Evolutionary conservation across 2,888 invertebrate genomes (phyloP), one percentile per base, ranked within the genome.

Genomic region (Erebia palarica): DNA sequence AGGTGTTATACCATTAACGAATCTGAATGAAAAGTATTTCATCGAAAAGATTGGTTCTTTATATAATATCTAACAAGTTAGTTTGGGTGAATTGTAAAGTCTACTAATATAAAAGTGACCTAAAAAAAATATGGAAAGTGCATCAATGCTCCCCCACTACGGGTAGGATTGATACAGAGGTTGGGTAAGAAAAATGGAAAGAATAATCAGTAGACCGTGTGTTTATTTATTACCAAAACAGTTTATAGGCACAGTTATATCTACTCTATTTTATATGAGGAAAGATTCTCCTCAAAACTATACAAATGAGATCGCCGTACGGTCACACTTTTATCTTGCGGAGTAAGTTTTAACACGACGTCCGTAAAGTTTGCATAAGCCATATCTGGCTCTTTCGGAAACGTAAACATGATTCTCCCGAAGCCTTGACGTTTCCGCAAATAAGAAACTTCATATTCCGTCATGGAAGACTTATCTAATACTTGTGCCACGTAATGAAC

Each of bases 1-100:
- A 53, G 53, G 53, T 53, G 53, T 53, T 53, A 53, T 53, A 53
- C 53, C 16, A 53, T 53, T 53, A 53, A 53, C 16, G n/a, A 53
- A 53, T 53, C 16, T 53, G 53, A 53, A 49, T 49, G 14, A 49
- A 11, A 49, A 49, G 49, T 11, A 49, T 49, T 49, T 49, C 47
- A 49, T 49, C 13, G 49, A 16, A 53, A 53, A 53, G 16, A 53
- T 53, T n/a, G 53, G 53, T 53, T 53, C 53, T 53, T 53, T 53
- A 53, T 53, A 27, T 51, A 51, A n/a, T n/a, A 51, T 51, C 51
- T 51, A 51, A 51, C 51, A 51, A 51, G 51, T 51, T 51, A 51
- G 13, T 51, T 51, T 51, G 51, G 51, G 51, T 51, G 51, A n/a
- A 51, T 51, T 51, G 13, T 51, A 51, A 47, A 47, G 11, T 47